Base-by-base conservation (phyloP, 2,888 invertebrate species). In the Achlya flavicornis region DNA sequence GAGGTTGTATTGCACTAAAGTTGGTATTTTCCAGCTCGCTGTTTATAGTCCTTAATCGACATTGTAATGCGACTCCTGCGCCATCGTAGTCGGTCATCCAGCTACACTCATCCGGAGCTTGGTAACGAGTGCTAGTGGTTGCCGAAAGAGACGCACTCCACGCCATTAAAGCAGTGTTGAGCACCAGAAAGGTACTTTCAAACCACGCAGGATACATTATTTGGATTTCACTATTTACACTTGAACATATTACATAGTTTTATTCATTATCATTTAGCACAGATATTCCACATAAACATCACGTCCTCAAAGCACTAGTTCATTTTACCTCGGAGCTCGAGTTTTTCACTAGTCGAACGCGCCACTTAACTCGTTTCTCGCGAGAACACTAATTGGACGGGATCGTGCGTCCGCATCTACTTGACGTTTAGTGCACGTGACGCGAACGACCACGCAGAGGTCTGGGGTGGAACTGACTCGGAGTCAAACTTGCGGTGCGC, bases 21-120 rank as follows among this genome's bases (percentile, higher is more conserved):
- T 97, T 97, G 66, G 97, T 97, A 87, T 96, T 96, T 89, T 97
- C 97, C 83, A 97, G 90, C 92, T 97, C 97, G 89, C 96, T 96
- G 91, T 97, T 97, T 89, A 97, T 97, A 80, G 97, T 97, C 76
- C 96, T 94, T 71, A 97, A 89, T 72, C 96, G 94, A 84, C 97
- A 97, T 77, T 96, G 96, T 70, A 97, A 94, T 33, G 96, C 96
- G 61, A 97, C 96, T 79, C 95, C 94, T 71, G 95, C 94, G 78
- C 95, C 95, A 77, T 95, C 95, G 79, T 95, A 94, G 81, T 96
- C 96, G 71, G 96, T 95, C 75, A 96, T 95, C 97, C 97, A 97
- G 80, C 96, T 96, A 93, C 97, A 97, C 89, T 97, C 97, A 89
- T 97, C 97, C 73, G 97, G 97, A 78, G 97, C 96, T 84, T 97